Conservation (phyloP, 2,888 invertebrate genomes). For the Rhogogaster chlorosoma region DNA sequence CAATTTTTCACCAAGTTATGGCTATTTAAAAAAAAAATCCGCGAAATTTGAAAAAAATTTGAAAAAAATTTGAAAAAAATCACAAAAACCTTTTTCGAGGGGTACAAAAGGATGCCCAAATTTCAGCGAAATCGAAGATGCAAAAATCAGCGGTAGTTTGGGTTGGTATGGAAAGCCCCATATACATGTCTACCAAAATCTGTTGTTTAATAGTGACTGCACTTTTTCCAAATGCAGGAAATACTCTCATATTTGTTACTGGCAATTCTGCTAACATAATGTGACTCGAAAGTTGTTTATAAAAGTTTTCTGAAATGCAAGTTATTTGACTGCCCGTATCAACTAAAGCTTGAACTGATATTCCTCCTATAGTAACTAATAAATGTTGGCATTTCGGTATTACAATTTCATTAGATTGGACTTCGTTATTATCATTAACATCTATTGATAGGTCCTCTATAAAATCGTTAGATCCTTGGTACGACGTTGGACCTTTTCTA, state of each 20-base stretch:
- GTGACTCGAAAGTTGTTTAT: constrained; percentile 2
- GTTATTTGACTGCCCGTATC: too few relatives aligned
- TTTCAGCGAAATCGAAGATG: too few relatives aligned
- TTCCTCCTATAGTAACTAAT: neutral
- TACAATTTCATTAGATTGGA: too few relatives aligned
- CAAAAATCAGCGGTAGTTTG: too few relatives aligned
- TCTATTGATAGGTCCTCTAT: neutral
- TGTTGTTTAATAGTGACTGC: neutral
- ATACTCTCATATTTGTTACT: neutral
- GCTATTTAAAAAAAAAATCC: too few relatives aligned
- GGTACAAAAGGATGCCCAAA: too few relatives aligned
- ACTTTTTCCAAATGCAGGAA: constrained; percentile 17
- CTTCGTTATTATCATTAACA: neutral
- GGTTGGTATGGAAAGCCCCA: too few relatives aligned
- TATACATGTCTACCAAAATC: neutral
- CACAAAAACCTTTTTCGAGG: too few relatives aligned
- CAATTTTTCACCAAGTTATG: too few relatives aligned
- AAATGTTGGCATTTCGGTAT: neutral
- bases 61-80: too few relatives aligned
- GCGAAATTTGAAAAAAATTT: too few relatives aligned
- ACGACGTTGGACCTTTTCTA: neutral
- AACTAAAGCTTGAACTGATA: neutral
- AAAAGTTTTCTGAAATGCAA: constrained; percentile 1
- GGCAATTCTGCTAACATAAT: neutral
- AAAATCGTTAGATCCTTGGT: neutral